phyloP scores from a whole-genome alignment of 2,113 vertebrate species.

The Cryptoleucopteryx plumbea region DNA sequence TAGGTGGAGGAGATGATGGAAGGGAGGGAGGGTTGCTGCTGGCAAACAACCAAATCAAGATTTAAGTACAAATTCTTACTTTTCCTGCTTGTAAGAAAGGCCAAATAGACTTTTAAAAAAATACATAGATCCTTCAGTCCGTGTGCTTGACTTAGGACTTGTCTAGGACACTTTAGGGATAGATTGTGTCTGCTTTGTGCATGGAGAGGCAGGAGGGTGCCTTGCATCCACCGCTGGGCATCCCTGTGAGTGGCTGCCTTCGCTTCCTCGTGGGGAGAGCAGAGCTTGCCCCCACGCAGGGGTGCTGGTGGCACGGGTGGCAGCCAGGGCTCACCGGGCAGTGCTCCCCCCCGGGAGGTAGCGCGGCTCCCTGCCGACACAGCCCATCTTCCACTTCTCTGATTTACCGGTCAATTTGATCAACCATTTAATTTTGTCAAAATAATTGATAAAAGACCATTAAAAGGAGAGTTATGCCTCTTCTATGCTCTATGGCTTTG shows the following conservation, averaged over 20 bases:
- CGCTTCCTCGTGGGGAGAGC: rapidly evolving
- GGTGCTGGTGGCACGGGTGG: background rate
- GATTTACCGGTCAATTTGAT: conserved; percentile 5
- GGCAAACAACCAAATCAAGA: background rate
- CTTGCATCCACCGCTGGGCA: background rate
- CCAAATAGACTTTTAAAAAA: background rate
- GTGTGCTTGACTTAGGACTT: background rate
- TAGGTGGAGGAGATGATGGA: background rate
- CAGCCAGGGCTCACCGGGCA: background rate
- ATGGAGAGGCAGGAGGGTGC: background rate
- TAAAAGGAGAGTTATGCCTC: conserved; percentile 18
- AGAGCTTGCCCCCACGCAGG: background rate
- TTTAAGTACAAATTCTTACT: background rate
- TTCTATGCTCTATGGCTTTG: background rate
- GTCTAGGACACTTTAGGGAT: background rate
- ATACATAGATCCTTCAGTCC: background rate
- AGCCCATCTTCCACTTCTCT: background rate
- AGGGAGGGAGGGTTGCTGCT: background rate
- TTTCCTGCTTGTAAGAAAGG: background rate
- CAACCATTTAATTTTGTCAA: conserved; percentile 39
- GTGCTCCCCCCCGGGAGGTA: rapidly evolving
- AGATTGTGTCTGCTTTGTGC: background rate
- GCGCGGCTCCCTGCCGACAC: rapidly evolving
- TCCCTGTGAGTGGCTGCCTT: background rate
- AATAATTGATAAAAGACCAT: conserved; percentile 18